Base-by-base conservation (phyloP, 2,113 vertebrate species). In the Brienomyrus longianalis region DNA sequence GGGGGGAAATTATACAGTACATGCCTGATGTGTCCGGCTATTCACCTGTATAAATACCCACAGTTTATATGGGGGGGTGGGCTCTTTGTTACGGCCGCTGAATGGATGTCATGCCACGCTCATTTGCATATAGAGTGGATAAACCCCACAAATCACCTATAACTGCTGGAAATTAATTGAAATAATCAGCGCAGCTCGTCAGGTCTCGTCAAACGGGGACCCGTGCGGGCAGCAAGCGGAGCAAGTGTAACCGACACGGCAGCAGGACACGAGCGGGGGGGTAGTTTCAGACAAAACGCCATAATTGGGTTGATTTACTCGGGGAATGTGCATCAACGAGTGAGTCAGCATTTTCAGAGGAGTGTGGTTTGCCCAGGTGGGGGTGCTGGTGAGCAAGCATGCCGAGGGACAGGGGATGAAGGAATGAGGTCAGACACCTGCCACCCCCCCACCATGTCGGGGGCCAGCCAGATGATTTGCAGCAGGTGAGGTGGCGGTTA, bases 81-180 rank as follows among this genome's bases (percentile, higher is more conserved):
- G 0, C 6, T 47, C 19, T 47, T 88, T 47, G 48, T 35, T 39
- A 87, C 39, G 3, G 62, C 59, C 9, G 11, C 23, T 88, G n/a
- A 19, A 31, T 50, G 39, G 43, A 59, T 47, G 31, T 47, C 21
- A n/a, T 89, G 74, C 17, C 35, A 47, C 59, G 83, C 50, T 83
- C 51, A 84, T 83, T 89, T 74, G 43, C 59, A 47, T 88, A 83
- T 59, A 59, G 88, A 89, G 19, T 89, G 52, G 77, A 83, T 83
- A 88, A 83, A 89, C 88, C 52, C 39, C n/a, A 89, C 9, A 89
- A 54, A 84, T 89, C 88, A 89, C 10, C 88, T 39, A 45, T 54
- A 43, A 54, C 48, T 54, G 77, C 88, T 66, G 27, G 59, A 70
- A 70, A 66, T 88, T 66, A 66, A 88, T 74, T 50, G 54, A 88